A percentile compares a stretch with the other conserved stretches of the same genome.
These are phyloP conservation scores for Argopecten irradians DNA, from an alignment of 1,140 invertebrate species.

Conservation along the genomic window DNA sequence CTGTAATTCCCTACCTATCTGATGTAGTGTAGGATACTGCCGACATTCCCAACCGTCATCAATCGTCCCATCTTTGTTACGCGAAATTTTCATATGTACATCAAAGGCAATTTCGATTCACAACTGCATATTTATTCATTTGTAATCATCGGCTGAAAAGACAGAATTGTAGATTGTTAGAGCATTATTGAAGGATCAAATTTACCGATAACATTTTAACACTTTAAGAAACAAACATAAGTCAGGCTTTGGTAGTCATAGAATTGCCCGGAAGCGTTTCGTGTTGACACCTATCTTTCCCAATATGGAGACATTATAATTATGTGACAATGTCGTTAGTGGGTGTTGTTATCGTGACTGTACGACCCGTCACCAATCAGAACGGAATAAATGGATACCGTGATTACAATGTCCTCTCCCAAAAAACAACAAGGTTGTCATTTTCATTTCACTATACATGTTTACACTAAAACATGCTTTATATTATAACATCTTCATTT, in stretches of 20 bases:
- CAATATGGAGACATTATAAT: neutral
- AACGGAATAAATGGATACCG: too few species aligned
- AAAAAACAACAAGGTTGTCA: too few species aligned
- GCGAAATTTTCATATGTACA: neutral
- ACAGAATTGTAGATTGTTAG: neutral
- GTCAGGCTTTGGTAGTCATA: neutral
- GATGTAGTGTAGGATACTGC: neutral
- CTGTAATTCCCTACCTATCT: neutral
- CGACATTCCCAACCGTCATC: neutral
- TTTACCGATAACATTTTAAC: conserved; percentile 8
- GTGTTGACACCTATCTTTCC: neutral
- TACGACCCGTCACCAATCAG: too few species aligned
- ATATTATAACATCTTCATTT: too few species aligned
- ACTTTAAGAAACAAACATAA: conserved; percentile 7
- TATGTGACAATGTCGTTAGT: neutral
- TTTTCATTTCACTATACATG: too few species aligned
- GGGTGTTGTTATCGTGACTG: too few species aligned
- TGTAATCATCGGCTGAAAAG: neutral
- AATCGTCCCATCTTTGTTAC: neutral
- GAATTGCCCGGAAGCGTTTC: neutral
- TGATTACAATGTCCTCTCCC: too few species aligned
- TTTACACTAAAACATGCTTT: too few species aligned
- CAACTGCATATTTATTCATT: conserved; percentile 5
- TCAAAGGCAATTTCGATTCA: neutral
- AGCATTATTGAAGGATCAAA: conserved; percentile 1